Evolutionary conservation across 2,113 vertebrate genomes (phyloP).

Genomic region (Ibidorhyncha struthersii): DNA sequence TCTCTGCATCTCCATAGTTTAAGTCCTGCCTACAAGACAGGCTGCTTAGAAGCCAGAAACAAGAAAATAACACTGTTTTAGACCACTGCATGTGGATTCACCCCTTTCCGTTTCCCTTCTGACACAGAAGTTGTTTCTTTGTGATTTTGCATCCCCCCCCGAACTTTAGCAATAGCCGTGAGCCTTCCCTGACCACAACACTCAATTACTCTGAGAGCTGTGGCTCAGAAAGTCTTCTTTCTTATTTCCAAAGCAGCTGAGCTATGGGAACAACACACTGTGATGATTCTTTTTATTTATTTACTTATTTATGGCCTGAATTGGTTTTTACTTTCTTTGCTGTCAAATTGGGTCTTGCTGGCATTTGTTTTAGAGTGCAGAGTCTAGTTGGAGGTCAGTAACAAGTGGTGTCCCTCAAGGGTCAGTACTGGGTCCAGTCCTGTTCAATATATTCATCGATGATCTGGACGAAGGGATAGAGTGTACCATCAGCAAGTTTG

Average conservation of each 20-base stretch:
- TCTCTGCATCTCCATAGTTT: neutral
- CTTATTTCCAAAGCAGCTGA: neutral
- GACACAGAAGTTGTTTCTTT: neutral
- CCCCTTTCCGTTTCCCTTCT: neutral
- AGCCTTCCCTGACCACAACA: neutral
- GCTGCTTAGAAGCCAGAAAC: neutral
- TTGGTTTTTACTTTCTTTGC: neutral
- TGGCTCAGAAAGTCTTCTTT: neutral
- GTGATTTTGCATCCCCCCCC: neutral
- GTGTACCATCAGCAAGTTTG: too few relatives aligned
- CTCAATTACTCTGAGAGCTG: neutral
- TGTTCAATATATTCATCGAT: too few relatives aligned
- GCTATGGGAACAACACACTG: neutral
- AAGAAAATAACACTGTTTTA: neutral
- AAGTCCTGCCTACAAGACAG: neutral
- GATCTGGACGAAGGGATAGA: too few relatives aligned
- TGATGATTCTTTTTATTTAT: neutral
- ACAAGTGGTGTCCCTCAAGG: too few relatives aligned
- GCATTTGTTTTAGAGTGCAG: neutral
- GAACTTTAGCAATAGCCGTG: neutral
- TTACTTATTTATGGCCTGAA: neutral
- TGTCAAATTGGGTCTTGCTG: neutral
- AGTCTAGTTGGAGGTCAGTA: too few relatives aligned
- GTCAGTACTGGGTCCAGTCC: too few relatives aligned
- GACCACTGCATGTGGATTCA: neutral